A percentile compares a stretch with the other conserved stretches of the same genome.
phyloP scores from a whole-genome alignment of 1,140 invertebrate genomes.

The Metopolophium dirhodum region DNA sequence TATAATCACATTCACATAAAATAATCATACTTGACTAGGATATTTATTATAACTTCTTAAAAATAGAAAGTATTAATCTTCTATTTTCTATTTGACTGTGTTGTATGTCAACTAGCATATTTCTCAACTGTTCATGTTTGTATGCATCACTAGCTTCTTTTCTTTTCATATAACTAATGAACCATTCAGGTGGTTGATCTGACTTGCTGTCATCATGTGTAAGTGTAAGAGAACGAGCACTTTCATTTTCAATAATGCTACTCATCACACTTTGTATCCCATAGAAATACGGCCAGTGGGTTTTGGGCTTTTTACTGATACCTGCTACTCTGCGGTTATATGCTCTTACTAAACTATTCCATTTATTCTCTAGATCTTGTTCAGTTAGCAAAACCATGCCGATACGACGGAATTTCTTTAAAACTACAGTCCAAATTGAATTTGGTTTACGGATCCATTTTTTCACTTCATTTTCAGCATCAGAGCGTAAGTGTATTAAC shows the following conservation, averaged over 20 bases:
- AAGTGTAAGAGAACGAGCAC: background rate
- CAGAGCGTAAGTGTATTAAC: constrained; percentile 43
- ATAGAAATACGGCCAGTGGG: constrained; percentile 42
- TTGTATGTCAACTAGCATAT: constrained; percentile 42
- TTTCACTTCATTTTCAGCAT: constrained; percentile 52
- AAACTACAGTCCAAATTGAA: constrained; percentile 51
- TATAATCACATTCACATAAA: constrained; percentile 2
- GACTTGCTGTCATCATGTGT: background rate
- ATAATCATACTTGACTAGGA: background rate
- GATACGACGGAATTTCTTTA: constrained; percentile 47
- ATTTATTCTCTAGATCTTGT: constrained; percentile 54
- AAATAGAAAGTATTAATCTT: constrained; percentile 45
- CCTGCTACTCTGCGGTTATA: constrained; percentile 33
- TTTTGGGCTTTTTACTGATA: constrained; percentile 28
- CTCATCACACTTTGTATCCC: constrained; percentile 31
- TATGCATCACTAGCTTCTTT: constrained; percentile 49
- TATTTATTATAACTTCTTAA: constrained; percentile 48
- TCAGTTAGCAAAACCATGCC: constrained; percentile 37
- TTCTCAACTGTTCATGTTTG: constrained; percentile 42
- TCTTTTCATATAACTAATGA: constrained; percentile 48
- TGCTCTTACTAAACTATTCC: constrained; percentile 50
- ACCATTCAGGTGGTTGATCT: constrained; percentile 53
- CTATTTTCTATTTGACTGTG: constrained; percentile 48
- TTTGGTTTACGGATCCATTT: constrained; percentile 49
- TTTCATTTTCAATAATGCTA: constrained; percentile 34